Percentiles rank a stretch among this genome's conserved stretches.
These are phyloP conservation scores for Anoura caudifer DNA, from an alignment of 2,113 vertebrate species.

Conservation along the genomic window DNA sequence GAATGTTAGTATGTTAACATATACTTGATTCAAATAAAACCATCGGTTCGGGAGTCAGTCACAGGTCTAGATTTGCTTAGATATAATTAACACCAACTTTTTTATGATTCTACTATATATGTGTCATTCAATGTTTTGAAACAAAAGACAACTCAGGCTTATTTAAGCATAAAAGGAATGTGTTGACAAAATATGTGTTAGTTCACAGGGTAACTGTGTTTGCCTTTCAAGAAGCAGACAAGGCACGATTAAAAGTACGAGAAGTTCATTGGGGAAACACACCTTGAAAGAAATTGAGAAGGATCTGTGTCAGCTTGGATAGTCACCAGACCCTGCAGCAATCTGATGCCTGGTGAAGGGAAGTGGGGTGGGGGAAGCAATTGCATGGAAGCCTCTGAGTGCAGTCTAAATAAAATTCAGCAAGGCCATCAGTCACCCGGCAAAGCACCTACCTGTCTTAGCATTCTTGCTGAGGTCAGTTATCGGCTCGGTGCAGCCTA, in stretches of 20 bases:
- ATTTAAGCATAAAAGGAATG: background rate
- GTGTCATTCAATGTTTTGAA: background rate
- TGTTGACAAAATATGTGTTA: background rate
- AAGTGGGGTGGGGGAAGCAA: background rate
- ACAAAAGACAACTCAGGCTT: background rate
- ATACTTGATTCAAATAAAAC: conserved; percentile 13
- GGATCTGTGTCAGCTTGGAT: background rate
- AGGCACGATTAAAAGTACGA: background rate
- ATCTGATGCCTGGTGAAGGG: background rate
- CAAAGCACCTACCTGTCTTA: background rate
- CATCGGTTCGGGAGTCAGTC: background rate
- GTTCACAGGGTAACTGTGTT: background rate
- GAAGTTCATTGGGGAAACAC: background rate
- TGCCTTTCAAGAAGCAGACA: background rate
- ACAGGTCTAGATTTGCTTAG: background rate
- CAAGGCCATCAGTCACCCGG: background rate
- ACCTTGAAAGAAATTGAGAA: background rate
- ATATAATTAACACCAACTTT: conserved; percentile 13
- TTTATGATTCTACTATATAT: background rate
- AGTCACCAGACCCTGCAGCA: background rate
- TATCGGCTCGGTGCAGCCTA: background rate
- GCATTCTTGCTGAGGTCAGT: background rate
- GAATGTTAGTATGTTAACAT: background rate
- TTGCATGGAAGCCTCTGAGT: background rate
- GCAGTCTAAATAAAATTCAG: background rate